These are phyloP conservation scores for Lypha dubia DNA, from an alignment of 2,888 invertebrate species.

Conservation along the genomic window DNA sequence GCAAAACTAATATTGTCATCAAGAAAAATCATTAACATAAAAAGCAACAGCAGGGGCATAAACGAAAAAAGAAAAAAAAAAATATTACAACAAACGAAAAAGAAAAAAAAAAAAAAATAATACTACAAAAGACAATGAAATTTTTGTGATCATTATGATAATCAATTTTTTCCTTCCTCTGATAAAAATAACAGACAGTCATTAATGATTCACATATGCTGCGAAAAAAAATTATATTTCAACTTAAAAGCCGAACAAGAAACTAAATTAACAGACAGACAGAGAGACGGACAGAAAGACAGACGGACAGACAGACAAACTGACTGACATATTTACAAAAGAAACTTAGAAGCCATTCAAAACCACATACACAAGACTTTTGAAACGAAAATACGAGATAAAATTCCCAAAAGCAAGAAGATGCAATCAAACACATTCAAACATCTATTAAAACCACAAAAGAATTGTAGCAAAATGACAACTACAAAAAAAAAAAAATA, in stretches of 20 bases:
- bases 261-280: slow-evolving; percentile 56
- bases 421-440: slow-evolving; percentile 64
- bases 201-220: slow-evolving; percentile 70
- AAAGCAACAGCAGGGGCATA: slow-evolving; percentile 27
- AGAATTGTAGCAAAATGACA: slow-evolving; percentile 54
- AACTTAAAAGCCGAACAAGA: slow-evolving; percentile 48
- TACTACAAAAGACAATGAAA: slow-evolving; percentile 33
- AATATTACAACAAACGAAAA: slow-evolving; percentile 23
- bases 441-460: slow-evolving; percentile 64
- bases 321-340: slow-evolving; percentile 3
- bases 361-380: slow-evolving; percentile 17
- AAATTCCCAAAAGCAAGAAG: slow-evolving; percentile 56
- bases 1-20: slow-evolving; percentile 65
- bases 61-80: slow-evolving; percentile 14
- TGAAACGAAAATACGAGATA: slow-evolving; percentile 29
- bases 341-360: slow-evolving; percentile 52
- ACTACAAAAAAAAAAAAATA: neutral
- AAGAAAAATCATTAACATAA: slow-evolving; percentile 64
- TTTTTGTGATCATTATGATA: slow-evolving; percentile 63
- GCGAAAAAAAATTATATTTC: slow-evolving; percentile 43
- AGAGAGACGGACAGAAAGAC: slow-evolving; percentile 27
- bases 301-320: slow-evolving; percentile 38
- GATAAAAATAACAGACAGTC: slow-evolving; percentile 41
- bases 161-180: slow-evolving; percentile 44
- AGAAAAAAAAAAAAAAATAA: neutral